A percentile compares a stretch with the other conserved stretches of the same genome.
These are phyloP conservation scores for Orthosia cruda DNA, from an alignment of 2,888 invertebrate genomes.

Conservation along the genomic window DNA sequence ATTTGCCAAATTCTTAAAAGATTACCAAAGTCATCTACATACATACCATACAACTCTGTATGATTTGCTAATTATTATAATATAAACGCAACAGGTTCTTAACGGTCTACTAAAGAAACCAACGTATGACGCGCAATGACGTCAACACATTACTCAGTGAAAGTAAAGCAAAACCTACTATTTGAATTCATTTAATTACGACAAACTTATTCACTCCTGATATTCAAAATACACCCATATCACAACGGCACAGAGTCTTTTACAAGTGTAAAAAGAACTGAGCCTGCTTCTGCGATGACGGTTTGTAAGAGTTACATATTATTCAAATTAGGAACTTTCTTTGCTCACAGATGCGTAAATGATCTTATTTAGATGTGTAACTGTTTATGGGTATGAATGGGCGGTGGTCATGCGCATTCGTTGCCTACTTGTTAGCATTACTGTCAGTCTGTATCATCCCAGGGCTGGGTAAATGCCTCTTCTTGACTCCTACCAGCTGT, in stretches of 20 bases:
- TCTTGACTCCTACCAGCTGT: no score
- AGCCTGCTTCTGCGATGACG: slow-evolving; percentile 46
- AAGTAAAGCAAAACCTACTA: slow-evolving; percentile 67
- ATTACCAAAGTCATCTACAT: neutral
- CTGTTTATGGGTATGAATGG: slow-evolving; percentile 7
- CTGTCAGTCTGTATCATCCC: no score
- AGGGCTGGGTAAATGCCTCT: no score
- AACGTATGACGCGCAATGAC: slow-evolving; percentile 61
- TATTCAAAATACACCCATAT: slow-evolving; percentile 33
- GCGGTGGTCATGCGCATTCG: neutral
- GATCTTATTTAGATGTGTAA: slow-evolving; percentile 39
- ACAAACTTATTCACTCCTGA: slow-evolving; percentile 17
- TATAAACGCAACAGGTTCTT: slow-evolving; percentile 3
- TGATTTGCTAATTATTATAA: slow-evolving; percentile 31
- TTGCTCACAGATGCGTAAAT: slow-evolving; percentile 54
- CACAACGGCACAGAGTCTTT: slow-evolving; percentile 30
- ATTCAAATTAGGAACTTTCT: slow-evolving; percentile 67
- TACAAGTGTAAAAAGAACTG: slow-evolving; percentile 2
- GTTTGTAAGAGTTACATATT: slow-evolving; percentile 56
- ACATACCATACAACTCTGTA: neutral
- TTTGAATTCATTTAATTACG: slow-evolving; percentile 64
- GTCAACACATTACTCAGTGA: slow-evolving; percentile 61
- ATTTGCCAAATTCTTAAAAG: neutral
- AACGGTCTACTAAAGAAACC: neutral
- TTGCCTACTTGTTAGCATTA: no score